Evolutionary conservation across 2,113 vertebrate genomes (phyloP).

Genomic region (Urocynchramus pylzowi): DNA sequence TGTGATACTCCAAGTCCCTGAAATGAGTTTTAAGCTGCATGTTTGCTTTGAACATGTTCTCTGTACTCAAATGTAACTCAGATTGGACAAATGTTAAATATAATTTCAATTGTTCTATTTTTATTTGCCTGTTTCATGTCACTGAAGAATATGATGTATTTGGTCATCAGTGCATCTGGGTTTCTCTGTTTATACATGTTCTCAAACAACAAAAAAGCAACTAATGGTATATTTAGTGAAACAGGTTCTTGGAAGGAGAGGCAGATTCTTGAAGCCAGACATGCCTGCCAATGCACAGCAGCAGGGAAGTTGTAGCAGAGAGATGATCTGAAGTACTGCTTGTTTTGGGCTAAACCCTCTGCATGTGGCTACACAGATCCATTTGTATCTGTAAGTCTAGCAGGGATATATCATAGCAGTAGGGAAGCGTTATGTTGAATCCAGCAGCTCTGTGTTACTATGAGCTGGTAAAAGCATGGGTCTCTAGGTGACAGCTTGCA

Average conservation of each 20-base stretch:
- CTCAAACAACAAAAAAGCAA: background rate
- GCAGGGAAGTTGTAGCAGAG: background rate
- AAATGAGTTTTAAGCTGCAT: background rate
- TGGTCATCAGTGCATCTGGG: background rate
- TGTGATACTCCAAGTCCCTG: background rate
- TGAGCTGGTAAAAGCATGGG: background rate
- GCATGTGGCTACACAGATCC: background rate
- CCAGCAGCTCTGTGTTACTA: background rate
- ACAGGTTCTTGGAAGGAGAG: background rate
- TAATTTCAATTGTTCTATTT: background rate
- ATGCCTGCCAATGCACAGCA: background rate
- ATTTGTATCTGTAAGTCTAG: background rate
- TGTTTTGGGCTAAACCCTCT: background rate
- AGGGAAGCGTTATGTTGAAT: background rate
- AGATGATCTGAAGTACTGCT: background rate
- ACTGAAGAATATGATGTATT: background rate
- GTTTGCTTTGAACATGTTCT: background rate
- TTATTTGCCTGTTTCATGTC: background rate
- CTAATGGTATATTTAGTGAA: background rate
- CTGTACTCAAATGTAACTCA: background rate
- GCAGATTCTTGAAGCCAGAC: background rate
- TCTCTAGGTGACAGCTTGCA: background rate
- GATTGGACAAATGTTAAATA: background rate
- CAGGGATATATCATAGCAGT: background rate
- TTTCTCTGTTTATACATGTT: background rate